Evolutionary conservation across 2,888 invertebrate genomes (phyloP).

Genomic region (Achlya flavicornis): DNA sequence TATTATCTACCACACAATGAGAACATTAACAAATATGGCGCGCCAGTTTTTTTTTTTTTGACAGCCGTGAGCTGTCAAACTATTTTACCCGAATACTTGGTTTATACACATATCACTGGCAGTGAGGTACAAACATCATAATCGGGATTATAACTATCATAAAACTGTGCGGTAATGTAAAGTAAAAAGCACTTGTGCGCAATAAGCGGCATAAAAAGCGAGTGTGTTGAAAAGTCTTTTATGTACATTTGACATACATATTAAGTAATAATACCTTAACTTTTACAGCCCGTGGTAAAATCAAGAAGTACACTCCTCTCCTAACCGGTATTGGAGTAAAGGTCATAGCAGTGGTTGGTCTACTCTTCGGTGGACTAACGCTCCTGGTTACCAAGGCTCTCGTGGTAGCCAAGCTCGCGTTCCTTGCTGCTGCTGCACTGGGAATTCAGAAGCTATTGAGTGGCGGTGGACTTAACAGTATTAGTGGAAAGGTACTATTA

Average conservation of each 20-base stretch:
- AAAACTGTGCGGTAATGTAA: no score
- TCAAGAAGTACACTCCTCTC: slow-evolving; percentile 89
- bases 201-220: no score
- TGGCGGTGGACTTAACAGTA: slow-evolving; percentile 74
- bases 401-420: slow-evolving; percentile 90
- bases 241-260: neutral
- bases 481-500: slow-evolving; percentile 70
- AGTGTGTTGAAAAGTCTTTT: no score
- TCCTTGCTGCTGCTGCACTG: slow-evolving; percentile 88
- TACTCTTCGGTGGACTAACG: slow-evolving; percentile 88
- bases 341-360: slow-evolving; percentile 87
- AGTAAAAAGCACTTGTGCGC: no score
- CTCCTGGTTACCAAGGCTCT: slow-evolving; percentile 90
- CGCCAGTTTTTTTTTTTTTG: no score
- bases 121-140: no score
- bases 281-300: slow-evolving; percentile 87
- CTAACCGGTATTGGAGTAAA: slow-evolving; percentile 89
- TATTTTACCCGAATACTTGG: no score
- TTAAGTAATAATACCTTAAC: neutral
- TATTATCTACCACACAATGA: no score
- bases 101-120: no score
- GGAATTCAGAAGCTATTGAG: slow-evolving; percentile 88
- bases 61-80: no score
- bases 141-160: no score
- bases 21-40: no score